Evolutionary conservation across 1,140 invertebrate genomes (phyloP).

Genomic region (Meloidogyne chitwoodi): DNA sequence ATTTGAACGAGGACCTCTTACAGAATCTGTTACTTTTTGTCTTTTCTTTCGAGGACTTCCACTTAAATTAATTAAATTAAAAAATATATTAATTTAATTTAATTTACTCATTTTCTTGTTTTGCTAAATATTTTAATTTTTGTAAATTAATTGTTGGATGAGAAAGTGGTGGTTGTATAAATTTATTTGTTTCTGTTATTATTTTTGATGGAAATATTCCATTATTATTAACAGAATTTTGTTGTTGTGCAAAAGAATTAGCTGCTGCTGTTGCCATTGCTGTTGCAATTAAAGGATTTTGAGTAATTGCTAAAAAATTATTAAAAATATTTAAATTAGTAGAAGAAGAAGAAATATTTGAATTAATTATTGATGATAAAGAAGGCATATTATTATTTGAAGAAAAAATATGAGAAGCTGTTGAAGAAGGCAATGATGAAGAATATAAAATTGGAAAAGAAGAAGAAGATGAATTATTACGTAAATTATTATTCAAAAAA

Average conservation of each 20-base stretch:
- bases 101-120: constrained; percentile 3
- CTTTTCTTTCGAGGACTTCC: constrained; percentile 47
- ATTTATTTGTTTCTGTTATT: not conserved
- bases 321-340: not conserved
- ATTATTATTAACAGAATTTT: constrained; percentile 10
- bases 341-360: not conserved
- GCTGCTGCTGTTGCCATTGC: constrained; percentile 24
- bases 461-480: not conserved
- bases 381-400: constrained; percentile 4
- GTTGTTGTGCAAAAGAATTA: not conserved
- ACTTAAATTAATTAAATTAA: constrained; percentile 23
- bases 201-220: constrained; percentile 3
- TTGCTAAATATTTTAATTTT: not conserved
- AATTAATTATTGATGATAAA: not conserved
- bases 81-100: constrained; percentile 14
- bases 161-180: not conserved
- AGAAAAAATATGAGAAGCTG: not conserved
- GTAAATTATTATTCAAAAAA: not conserved
- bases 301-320: not conserved
- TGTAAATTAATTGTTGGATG: not conserved
- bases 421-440: not conserved
- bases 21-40: constrained; percentile 54
- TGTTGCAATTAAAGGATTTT: constrained; percentile 2
- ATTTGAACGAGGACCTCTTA: constrained; percentile 48
- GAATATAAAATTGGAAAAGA: not conserved